A percentile compares a stretch with the other conserved stretches of the same genome.
phyloP scores from a whole-genome alignment of 2,113 vertebrate species.

The Geococcyx californianus region DNA sequence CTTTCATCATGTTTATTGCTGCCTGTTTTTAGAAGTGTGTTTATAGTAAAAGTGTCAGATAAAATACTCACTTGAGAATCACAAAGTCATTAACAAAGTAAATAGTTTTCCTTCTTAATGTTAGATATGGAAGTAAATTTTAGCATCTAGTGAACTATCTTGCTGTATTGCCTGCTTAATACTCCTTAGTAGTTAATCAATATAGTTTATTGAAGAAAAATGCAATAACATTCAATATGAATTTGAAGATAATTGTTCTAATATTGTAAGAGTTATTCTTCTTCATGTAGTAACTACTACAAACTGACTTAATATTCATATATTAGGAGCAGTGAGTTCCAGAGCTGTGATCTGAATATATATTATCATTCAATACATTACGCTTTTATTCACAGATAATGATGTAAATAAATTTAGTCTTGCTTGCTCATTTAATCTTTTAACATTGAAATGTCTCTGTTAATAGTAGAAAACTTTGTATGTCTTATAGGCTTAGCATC shows the following conservation, averaged over 20 bases:
- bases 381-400: neutral
- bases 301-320: neutral
- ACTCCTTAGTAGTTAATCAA: neutral
- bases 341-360: neutral
- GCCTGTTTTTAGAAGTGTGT: neutral
- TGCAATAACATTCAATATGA: neutral
- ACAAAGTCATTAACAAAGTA: neutral
- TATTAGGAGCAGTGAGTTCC: neutral
- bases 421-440: constrained; percentile 15
- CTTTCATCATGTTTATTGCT: neutral
- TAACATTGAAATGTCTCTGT: neutral
- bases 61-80: neutral
- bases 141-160: neutral
- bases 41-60: neutral
- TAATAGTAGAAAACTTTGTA: neutral
- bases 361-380: neutral
- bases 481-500: neutral
- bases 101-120: neutral
- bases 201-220: constrained; percentile 2
- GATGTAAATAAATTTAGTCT: constrained; percentile 5
- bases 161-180: neutral
- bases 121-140: neutral
- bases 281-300: neutral
- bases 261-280: neutral
- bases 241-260: neutral